Percentiles rank a stretch among this genome's conserved stretches.
These are phyloP conservation scores for Toxonevra muliebris DNA, from an alignment of 2,888 invertebrate genomes.

Conservation along the genomic window DNA sequence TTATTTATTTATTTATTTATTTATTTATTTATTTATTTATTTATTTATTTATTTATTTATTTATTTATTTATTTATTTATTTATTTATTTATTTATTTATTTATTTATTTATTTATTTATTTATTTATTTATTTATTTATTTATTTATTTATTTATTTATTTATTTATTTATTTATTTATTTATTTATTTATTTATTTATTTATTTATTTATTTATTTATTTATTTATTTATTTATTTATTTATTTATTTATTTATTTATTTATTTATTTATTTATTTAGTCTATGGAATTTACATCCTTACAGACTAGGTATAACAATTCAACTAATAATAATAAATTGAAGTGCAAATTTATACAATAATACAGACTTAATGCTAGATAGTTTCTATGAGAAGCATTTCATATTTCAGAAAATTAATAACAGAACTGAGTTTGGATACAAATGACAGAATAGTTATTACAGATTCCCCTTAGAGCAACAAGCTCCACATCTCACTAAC, in stretches of 20 bases:
- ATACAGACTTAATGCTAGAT: too few relatives aligned
- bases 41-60: not conserved
- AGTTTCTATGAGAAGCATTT: too few relatives aligned
- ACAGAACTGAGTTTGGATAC: too few relatives aligned
- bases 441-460: too few relatives aligned
- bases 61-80: not conserved
- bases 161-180: not conserved
- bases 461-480: too few relatives aligned
- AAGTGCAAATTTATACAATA: too few relatives aligned
- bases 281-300: too few relatives aligned
- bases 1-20: not conserved
- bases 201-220: not conserved
- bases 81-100: not conserved
- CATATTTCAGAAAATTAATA: too few relatives aligned
- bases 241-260: conserved; percentile 1
- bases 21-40: not conserved
- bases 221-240: not conserved
- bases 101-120: not conserved
- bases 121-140: not conserved
- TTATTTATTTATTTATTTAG: not conserved
- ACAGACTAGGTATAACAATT: too few relatives aligned
- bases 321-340: too few relatives aligned
- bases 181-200: not conserved
- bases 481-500: too few relatives aligned
- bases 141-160: not conserved